phyloP scores from a whole-genome alignment of 2,888 invertebrate species.

The Leucophenga maculata region DNA sequence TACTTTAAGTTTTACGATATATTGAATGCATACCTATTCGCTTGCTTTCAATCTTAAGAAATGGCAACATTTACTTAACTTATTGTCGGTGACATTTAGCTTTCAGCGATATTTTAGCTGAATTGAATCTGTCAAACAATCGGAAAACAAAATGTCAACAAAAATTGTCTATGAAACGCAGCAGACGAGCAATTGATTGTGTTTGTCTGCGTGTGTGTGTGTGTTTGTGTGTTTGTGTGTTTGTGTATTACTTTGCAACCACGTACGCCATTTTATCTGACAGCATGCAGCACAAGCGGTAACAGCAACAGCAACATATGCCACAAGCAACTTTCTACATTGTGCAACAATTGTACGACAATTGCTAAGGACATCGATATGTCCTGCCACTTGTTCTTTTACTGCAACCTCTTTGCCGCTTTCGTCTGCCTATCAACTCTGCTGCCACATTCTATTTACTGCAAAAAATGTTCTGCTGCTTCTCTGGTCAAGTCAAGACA shows the following conservation, averaged over 20 bases:
- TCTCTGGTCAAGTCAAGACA: conserved; percentile 34
- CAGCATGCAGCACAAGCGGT: conserved; percentile 45
- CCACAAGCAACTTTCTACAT: conserved; percentile 36
- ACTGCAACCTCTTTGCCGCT: neutral
- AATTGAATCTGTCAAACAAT: conserved; percentile 47
- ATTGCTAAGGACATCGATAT: conserved; percentile 14
- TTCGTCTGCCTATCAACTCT: neutral
- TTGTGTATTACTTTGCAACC: conserved; percentile 30
- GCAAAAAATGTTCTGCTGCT: conserved; percentile 22
- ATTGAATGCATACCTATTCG: neutral
- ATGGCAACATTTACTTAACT: conserved; percentile 3
- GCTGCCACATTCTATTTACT: neutral
- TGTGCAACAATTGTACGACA: conserved; percentile 28
- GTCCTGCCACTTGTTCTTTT: neutral
- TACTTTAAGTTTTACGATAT: neutral
- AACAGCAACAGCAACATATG: conserved; percentile 36
- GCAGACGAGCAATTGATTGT: conserved; percentile 19
- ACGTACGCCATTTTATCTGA: conserved; percentile 35
- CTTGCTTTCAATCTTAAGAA: neutral
- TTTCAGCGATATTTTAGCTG: conserved; percentile 37
- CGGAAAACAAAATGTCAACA: conserved; percentile 52
- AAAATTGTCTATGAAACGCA: conserved; percentile 50
- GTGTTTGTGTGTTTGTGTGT: conserved; percentile 20
- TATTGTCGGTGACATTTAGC: conserved; percentile 13
- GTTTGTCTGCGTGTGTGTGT: conserved; percentile 16